Evolutionary conservation across 2,113 vertebrate species (phyloP), one percentile per base, ranked within the genome.

Genomic region (Bubo scandiacus): DNA sequence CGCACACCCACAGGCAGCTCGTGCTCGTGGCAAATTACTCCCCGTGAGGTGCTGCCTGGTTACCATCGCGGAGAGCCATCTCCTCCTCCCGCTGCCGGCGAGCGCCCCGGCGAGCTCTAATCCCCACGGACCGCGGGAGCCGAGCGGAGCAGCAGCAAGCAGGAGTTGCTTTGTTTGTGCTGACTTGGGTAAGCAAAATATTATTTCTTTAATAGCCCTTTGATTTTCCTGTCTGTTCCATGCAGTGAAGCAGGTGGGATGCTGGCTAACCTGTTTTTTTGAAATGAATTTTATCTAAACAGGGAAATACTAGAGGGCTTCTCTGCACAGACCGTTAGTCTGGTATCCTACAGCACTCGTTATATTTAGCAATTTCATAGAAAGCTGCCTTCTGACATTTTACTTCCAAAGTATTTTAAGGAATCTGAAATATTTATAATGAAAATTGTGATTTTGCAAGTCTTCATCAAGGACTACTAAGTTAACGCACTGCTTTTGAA

Each of bases 71-170:
- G 91, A 38, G 89, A 97, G 90, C 94, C 98, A 96, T 94, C 93
- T 90, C 91, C 95, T 94, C 97, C 98, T 97, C 98, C 96, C 92
- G 91, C 94, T 75, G 88, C 94, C 92, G 59, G 70, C 49, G 66
- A 88, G 96, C 92, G 4, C 68, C 38, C 58, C 43, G 78, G 93
- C 91, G 13, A 94, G 63, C 85, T 92, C 96, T 97, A 96, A 97
- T 96, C 97, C 96, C 97, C 77, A 43, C 97, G 98, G 98, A 97
- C 93, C 58, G 94, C 94, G 91, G 91, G 95, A 97, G 97, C 97
- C 2, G 92, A 94, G 96, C 16, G 83, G 32, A 89, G 96, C 95
- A 27, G 77, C 92, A 18, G 67, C 94, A 59, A 55, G 3, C 74
- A 40, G 90, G 90, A 97, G 90, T 89, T 81, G 90, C 83, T 98